These are phyloP conservation scores for Orchestes rusci DNA, from an alignment of 2,888 invertebrate genomes.

Conservation along the genomic window DNA sequence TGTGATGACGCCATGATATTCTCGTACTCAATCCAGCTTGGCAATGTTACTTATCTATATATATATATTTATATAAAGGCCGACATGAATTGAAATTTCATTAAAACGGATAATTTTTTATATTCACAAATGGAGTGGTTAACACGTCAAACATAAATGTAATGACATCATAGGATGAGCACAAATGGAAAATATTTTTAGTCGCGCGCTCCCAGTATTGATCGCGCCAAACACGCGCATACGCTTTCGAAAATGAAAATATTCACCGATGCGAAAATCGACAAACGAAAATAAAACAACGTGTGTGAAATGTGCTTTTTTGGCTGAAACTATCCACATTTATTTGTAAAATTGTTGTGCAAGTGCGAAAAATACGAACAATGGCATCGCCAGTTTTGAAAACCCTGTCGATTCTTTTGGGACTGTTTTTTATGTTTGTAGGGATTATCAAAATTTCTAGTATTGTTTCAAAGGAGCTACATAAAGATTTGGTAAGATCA, in stretches of 20 bases:
- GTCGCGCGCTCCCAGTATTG: conserved; percentile 14
- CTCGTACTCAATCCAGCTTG: too few relatives aligned
- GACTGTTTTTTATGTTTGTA: conserved; percentile 91
- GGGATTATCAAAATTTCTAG: conserved; percentile 90
- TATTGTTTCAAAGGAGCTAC: conserved; percentile 86
- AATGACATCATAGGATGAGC: too few relatives aligned
- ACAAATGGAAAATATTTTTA: conserved; percentile 12
- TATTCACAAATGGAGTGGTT: too few relatives aligned
- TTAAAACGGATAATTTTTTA: too few relatives aligned
- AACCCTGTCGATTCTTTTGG: conserved; percentile 84
- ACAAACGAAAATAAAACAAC: conserved; percentile 14
- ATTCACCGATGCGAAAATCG: conserved; percentile 8
- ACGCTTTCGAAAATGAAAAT: conserved; percentile 21
- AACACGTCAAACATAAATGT: too few relatives aligned
- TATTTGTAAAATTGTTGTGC: neutral
- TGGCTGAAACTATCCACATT: neutral
- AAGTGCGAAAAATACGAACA: conserved; percentile 14
- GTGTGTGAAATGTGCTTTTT: neutral
- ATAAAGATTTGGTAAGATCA: conserved; percentile 87
- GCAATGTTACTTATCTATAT: too few relatives aligned
- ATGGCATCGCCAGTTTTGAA: conserved; percentile 77
- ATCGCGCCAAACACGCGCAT: conserved; percentile 17
- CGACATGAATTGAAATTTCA: too few relatives aligned
- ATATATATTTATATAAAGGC: too few relatives aligned
- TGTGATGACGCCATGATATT: too few relatives aligned